Conservation (phyloP, 2,888 invertebrate species). For the Patella ulyssiponensis region DNA sequence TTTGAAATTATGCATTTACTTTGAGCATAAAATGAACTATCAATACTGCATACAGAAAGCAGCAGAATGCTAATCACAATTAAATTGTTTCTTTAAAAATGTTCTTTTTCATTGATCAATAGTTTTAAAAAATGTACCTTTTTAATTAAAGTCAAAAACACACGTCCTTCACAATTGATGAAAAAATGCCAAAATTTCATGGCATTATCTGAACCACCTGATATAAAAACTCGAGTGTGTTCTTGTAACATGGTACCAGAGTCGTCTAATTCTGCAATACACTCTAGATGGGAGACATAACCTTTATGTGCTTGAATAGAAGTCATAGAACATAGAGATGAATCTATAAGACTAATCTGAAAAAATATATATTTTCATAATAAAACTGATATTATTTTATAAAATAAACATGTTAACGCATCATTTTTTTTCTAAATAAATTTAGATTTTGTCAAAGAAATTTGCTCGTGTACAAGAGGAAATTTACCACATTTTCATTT, state of each 20-base stretch:
- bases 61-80: no score
- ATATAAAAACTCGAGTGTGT: slow-evolving; percentile 41
- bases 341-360: slow-evolving; percentile 54
- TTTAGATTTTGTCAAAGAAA: no score
- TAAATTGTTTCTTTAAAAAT: no score
- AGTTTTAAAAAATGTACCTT: neutral
- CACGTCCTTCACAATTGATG: slow-evolving; percentile 17
- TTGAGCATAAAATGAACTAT: no score
- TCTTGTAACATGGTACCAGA: slow-evolving; percentile 30
- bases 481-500: no score
- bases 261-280: slow-evolving; percentile 33
- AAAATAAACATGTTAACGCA: no score
- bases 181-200: slow-evolving; percentile 52
- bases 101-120: no score
- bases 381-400: no score
- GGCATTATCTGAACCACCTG: slow-evolving; percentile 51
- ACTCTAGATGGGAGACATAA: slow-evolving; percentile 46
- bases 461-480: no score
- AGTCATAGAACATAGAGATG: slow-evolving; percentile 38
- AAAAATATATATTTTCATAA: neutral
- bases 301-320: slow-evolving; percentile 56
- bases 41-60: no score
- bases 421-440: no score
- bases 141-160: neutral
- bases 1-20: no score